Evolutionary conservation across 2,113 vertebrate species (phyloP), one percentile per base, ranked within the genome.

Genomic region (Cottus gobio): DNA sequence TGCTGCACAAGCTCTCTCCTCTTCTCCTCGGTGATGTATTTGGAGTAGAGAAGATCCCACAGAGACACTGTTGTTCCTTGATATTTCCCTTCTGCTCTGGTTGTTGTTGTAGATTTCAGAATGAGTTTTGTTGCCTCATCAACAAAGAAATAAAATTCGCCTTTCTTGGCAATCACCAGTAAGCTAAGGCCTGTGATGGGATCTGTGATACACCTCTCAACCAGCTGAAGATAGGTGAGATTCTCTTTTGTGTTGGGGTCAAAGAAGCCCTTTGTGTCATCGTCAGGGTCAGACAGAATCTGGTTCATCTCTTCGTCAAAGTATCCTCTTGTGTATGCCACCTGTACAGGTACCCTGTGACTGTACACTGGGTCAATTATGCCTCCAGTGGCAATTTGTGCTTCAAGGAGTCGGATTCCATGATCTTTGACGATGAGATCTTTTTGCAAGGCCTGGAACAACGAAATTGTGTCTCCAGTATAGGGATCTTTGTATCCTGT

Each of bases 401-500:
- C 91, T 77, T 92, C 91, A 44, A 93, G 85, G 3, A 93, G 91
- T 22, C 92, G 91, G 22, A 92, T 88, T 56, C 92, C 92, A 75
- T 93, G 92, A 24, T 92, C 89, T 24, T 92, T 91, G 0, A 93
- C 91, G 4, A 92, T 93, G 10, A 93, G 91, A 54, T 93, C 91
- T 24, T 93, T 93, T 64, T 94, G 79, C 85, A 97, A 73, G 0
- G 96, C 96, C 60, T 96, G 93, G 82, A 95, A 95, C 34, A 96
- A 85, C 0, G 95, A 97, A 64, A 97, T 96, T 73, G 92, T 97
- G 42, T 96, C 91, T 0, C 95, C 94, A 0, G 95, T 96, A 84
- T 96, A 93, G 1, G 95, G 96, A 74, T 97, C 96, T 0, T 93
- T 97, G 87, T 95, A 97, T 7, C 94, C 93, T 10, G 93, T 96